A percentile compares a stretch with the other conserved stretches of the same genome.
Evolutionary conservation across 2,797 vertebrate species (phyloP).

Genomic region (Crenuchus spilurus): DNA sequence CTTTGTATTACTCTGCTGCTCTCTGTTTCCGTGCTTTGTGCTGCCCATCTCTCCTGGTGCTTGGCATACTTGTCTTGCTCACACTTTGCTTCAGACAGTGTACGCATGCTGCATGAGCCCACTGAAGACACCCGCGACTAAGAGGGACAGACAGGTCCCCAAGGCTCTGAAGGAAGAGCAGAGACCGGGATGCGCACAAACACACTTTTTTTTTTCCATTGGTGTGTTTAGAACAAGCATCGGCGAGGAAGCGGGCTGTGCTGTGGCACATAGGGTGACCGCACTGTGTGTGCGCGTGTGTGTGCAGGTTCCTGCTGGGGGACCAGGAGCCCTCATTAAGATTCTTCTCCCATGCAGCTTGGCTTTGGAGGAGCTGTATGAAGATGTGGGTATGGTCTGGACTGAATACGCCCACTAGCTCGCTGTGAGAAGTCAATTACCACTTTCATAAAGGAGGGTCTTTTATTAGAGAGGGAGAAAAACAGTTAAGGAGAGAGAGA

Average conservation of each 20-base stretch:
- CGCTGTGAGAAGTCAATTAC: conserved; percentile 58
- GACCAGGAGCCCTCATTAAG: conserved; percentile 65
- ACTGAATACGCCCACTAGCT: conserved; percentile 55
- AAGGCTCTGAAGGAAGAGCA: neutral
- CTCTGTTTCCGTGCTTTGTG: neutral
- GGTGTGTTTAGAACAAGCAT: conserved; percentile 7
- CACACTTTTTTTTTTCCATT: neutral
- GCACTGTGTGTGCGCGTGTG: neutral
- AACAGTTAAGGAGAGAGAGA: too few species aligned
- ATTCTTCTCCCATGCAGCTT: conserved; percentile 62
- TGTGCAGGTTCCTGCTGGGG: neutral
- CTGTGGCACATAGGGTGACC: neutral
- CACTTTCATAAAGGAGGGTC: conserved; percentile 45
- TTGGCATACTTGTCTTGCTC: neutral
- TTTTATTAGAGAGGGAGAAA: conserved; percentile 26
- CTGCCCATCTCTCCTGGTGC: neutral
- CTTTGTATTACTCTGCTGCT: neutral
- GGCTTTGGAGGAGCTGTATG: conserved; percentile 72
- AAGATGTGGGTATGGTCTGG: conserved; percentile 71
- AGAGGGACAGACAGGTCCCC: neutral
- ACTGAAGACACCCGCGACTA: neutral
- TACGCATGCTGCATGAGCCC: conserved; percentile 6
- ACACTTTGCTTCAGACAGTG: neutral
- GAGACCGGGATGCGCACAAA: neutral
- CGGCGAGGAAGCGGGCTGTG: conserved; percentile 6